Evolutionary conservation across 2,113 vertebrate species (phyloP), one percentile per base, ranked within the genome.

Genomic region (Psilopsiagon aurifrons): DNA sequence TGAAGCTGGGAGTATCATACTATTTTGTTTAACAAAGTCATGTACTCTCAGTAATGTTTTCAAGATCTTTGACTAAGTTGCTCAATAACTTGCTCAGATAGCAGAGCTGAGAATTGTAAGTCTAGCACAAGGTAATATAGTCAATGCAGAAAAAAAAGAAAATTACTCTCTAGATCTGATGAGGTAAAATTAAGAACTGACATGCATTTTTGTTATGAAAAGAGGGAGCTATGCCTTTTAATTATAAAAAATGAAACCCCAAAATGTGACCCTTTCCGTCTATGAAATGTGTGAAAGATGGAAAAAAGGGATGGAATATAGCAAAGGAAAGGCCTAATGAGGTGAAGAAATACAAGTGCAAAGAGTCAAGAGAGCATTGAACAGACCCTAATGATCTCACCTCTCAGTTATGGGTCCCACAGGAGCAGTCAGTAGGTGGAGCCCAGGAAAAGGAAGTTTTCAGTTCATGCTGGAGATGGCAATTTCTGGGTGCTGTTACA

Each of bases 361-460:
- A 60, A 55, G 7, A 12, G 7, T 19, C 13, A 79, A 29, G 10
- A 39, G 6, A 16, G 1, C 5, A 17, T 1, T 1, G 24, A 15
- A 25, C 33, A 79, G 27, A 25, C 5, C 10, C 16, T 49, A 23
- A 27, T 8, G 13, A 7, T 3, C 28, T 1, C 7, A 13, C 3
- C 19, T 46, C 37, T 55, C 55, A 11, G 13, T 16, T 31, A 17
- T 22, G 24, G 7, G 23, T 69, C 23, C 33, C 33, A 14, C 23
- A 31, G 68, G 37, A 35, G 12, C 2, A 2, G 24, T 7, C 24
- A 23, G 49, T 20, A 27, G 9, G 7, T 23, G 31, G 16, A 54
- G 46, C 5, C 4, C 39, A 35, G 33, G 11, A 55, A 31, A 41
- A 37, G 18, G 35, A 28, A 22, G 4, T 9, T 27, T 41, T 55